phyloP scores from a whole-genome alignment of 30 jellyfish, hydroid and myxozoan species.

The Chrysaora quinquecirrha region DNA sequence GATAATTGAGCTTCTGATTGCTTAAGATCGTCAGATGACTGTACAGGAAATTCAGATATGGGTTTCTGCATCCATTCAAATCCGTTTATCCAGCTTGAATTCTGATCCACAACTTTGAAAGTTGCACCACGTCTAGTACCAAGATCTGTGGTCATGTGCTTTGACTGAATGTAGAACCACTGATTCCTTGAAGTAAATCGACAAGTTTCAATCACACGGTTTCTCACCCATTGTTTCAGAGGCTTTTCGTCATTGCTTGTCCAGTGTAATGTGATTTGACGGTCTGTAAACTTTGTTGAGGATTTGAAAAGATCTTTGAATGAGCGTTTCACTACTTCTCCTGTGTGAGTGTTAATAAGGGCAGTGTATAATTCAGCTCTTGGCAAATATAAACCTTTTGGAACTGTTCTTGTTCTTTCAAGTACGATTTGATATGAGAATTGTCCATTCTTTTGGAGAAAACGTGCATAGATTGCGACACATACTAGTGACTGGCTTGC shows the following conservation, averaged over 20 bases:
- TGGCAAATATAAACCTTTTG: slow-evolving; percentile 14
- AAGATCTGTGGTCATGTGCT: slow-evolving; percentile 25
- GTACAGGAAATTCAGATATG: slow-evolving; percentile 13
- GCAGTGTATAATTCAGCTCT: background rate
- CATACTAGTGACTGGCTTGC: background rate
- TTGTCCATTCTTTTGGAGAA: background rate
- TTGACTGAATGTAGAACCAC: slow-evolving; percentile 18
- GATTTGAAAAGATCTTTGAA: background rate
- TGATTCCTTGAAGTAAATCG: slow-evolving; percentile 1
- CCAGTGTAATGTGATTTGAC: slow-evolving; percentile 49
- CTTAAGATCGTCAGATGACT: background rate
- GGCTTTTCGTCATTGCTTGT: slow-evolving; percentile 8
- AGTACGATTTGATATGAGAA: background rate
- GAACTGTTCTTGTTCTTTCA: slow-evolving; percentile 26
- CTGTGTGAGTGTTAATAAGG: slow-evolving; percentile 40
- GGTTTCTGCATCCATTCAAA: background rate
- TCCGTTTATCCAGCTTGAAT: background rate
- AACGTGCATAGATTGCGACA: background rate
- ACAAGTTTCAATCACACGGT: slow-evolving; percentile 21
- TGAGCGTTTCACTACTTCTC: slow-evolving; percentile 29
- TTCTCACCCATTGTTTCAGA: slow-evolving; percentile 25
- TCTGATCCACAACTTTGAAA: background rate
- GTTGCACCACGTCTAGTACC: slow-evolving; percentile 37
- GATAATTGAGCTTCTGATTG: background rate
- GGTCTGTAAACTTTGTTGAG: slow-evolving; percentile 8